Evolutionary conservation across 2,113 vertebrate genomes (phyloP), one percentile per base, ranked within the genome.

Genomic region (Murina feae): DNA sequence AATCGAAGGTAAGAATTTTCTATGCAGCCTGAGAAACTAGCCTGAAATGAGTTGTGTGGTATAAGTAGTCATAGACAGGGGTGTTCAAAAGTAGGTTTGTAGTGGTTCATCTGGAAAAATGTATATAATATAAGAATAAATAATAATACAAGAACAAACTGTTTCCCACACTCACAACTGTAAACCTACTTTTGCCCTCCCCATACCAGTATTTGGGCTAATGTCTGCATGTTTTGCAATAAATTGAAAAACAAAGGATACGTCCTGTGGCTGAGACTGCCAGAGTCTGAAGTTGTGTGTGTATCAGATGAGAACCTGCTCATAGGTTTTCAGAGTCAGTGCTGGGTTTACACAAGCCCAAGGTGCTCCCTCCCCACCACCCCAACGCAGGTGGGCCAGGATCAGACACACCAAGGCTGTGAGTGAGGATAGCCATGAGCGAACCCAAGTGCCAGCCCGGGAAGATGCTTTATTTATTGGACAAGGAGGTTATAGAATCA

Each of bases 401-500:
- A 51, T 72, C 21, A 30, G 76, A 51, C n/a, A 75, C 44, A 14
- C 75, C 17, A 42, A 32, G 28, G 3, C 55, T 65, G 12, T 82
- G 65, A 74, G 49, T 86, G 94, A 90, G 9, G 80, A 60, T 5
- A 79, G 35, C 30, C 6, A 11, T 8, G 30, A 55, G 75, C 4
- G 81, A 69, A 17, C 6, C 21, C 53, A 60, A 78, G n/a, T n/a
- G n/a, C n/a, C n/a, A n/a, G n/a, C n/a, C n/a, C n/a, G n/a, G n/a
- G 49, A 80, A 88, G 81, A 78, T 74, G 49, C 47, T 86, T 76
- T 68, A 44, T 74, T 84, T 87, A 80, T 4, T 91, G 90, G 66
- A 58, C 35, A 79, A 53, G 90, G 87, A 90, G 94, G 93, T 55
- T 93, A 76, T 68, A 92, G 91, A 83, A 85, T 69, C 51, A 76